Evolutionary conservation across 2,113 vertebrate genomes (phyloP).

Genomic region (Pica pica): DNA sequence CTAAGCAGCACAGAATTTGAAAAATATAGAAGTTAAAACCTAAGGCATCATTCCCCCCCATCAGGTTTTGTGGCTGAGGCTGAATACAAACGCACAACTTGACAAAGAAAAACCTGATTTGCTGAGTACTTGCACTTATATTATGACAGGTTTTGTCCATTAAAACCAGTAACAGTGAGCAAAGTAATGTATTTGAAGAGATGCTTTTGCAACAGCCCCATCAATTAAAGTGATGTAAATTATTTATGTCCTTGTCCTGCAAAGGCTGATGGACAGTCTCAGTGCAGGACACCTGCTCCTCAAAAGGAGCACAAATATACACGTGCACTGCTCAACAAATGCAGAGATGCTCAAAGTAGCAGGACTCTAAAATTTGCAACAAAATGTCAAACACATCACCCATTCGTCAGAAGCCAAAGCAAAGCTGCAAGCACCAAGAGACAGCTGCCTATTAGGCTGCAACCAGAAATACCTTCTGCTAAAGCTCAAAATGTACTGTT

Average conservation of each 20-base stretch:
- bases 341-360: neutral
- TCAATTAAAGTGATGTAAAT: neutral
- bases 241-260: neutral
- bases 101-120: neutral
- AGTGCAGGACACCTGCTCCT: neutral
- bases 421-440: neutral
- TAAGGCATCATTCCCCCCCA: no score
- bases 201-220: neutral
- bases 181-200: neutral
- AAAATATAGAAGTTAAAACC: no score
- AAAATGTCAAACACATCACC: neutral
- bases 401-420: neutral
- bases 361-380: neutral
- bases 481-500: neutral
- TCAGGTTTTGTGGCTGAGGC: no score
- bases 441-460: neutral
- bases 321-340: neutral
- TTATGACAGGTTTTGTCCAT: neutral
- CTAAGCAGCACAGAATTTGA: no score
- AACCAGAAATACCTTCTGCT: conserved; percentile 30
- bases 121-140: neutral
- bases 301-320: neutral
- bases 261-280: neutral
- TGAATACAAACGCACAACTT: no score
- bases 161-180: neutral